Evolutionary conservation across 1,140 invertebrate species (phyloP), one percentile per base, ranked within the genome.

Genomic region (Ericerus pela): DNA sequence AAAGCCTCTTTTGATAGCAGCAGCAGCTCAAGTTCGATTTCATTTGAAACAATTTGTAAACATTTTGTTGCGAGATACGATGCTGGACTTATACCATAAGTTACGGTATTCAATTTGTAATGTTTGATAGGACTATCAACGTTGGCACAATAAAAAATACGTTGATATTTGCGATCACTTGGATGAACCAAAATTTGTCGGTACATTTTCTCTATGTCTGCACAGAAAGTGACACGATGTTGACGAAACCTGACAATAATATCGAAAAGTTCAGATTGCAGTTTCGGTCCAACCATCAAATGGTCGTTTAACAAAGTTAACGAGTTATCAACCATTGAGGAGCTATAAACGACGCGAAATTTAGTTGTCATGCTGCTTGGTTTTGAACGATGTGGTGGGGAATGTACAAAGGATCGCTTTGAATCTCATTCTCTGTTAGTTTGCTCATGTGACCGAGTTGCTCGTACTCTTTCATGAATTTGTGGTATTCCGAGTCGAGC

Each of bases 131-230:
- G 38, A 0, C 62, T 30, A 20, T 56, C n/a, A 22, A 52, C 53
- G 33, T 53, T n/a, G 16, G 61, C 52, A 28, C 63, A 47, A 59
- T 64, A 69, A 1, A 69, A 30, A 16, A 62, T 62, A 38, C 61
- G 20, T 37, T 63, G 56, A 59, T 62, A 66, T 43, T 60, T 60
- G 6, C 55, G 31, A 30, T 70, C 65, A 27, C 64, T 57, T 31
- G 53, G 10, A 16, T 57, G 51, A 6, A 72, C 60, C 18, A 55
- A 53, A 22, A 71, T 60, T 54, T 67, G 63, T 10, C 66, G 55
- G 55, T 67, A 70, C 67, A 70, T 71, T 60, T 72, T 70, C 24
- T 61, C 58, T 11, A 72, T 66, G 57, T 72, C 70, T 6, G 63
- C 66, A 6, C 56, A 62, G 22, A 68, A 43, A 2, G 64, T 67